Evolutionary conservation across 2,797 vertebrate genomes (phyloP).

Genomic region (Alosa sapidissima): DNA sequence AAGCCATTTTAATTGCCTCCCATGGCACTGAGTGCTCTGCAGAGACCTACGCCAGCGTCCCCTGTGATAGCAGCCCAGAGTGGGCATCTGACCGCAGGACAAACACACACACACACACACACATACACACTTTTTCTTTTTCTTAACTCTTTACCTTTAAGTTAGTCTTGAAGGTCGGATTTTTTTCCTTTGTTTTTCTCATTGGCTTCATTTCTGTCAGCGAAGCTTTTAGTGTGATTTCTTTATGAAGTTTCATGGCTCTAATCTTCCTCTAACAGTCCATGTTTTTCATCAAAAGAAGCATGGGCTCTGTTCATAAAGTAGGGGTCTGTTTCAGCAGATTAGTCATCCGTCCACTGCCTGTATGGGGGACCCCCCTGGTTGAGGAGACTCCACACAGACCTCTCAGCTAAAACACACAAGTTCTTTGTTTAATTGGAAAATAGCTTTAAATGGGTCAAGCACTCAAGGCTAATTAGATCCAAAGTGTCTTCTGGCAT

Average conservation of each 20-base stretch:
- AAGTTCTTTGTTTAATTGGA: conserved; percentile 29
- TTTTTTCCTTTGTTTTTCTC: neutral
- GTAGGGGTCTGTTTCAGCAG: neutral
- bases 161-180: neutral
- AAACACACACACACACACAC: neutral
- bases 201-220: neutral
- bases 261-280: neutral
- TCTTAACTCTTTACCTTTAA: neutral
- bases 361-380: neutral
- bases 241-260: neutral
- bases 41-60: neutral
- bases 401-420: neutral
- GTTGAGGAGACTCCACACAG: neutral
- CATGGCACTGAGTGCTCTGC: neutral
- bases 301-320: neutral
- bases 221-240: neutral
- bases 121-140: neutral
- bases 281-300: neutral
- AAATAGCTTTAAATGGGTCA: conserved; percentile 37
- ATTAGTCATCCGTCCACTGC: neutral
- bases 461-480: conserved; percentile 30
- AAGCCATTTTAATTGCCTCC: conserved; percentile 9
- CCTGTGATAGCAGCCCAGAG: neutral
- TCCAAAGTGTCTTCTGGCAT: conserved; percentile 28
- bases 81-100: conserved; percentile 5